These are phyloP conservation scores for Cryptoblepharus egeriae DNA, from an alignment of 2,797 vertebrate species.

Conservation along the genomic window DNA sequence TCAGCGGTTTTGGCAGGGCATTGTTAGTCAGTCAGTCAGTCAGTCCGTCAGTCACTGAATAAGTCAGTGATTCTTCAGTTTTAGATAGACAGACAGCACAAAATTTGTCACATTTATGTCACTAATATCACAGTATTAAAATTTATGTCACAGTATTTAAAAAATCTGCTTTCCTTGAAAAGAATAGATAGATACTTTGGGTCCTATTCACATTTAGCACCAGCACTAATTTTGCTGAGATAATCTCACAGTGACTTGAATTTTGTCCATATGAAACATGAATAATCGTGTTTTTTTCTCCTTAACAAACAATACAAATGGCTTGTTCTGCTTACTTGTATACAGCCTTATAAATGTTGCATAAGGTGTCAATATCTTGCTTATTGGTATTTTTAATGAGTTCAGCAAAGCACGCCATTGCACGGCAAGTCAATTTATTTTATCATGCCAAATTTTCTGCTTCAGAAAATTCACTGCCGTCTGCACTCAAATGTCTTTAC, in stretches of 20 bases:
- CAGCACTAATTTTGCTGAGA: too few relatives aligned
- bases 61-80: too few relatives aligned
- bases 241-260: background rate
- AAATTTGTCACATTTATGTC: too few relatives aligned
- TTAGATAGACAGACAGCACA: too few relatives aligned
- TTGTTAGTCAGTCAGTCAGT: too few relatives aligned
- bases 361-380: slow-evolving; percentile 40
- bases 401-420: slow-evolving; percentile 45
- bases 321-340: slow-evolving; percentile 17
- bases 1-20: too few relatives aligned
- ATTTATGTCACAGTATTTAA: slow-evolving; percentile 31
- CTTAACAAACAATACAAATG: slow-evolving; percentile 23
- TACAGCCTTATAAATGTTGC: slow-evolving; percentile 57
- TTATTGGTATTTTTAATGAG: slow-evolving; percentile 41
- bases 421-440: slow-evolving; percentile 31
- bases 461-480: slow-evolving; percentile 23
- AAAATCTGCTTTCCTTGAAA: background rate
- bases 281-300: slow-evolving; percentile 5
- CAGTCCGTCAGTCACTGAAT: too few relatives aligned
- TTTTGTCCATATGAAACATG: slow-evolving; percentile 4
- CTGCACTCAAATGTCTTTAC: slow-evolving; percentile 35
- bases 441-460: slow-evolving; percentile 48
- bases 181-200: slow-evolving; percentile 16
- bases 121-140: too few relatives aligned
- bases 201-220: slow-evolving; percentile 1